Conservation (phyloP, 2,113 vertebrate species). For the Pteropus alecto region DNA sequence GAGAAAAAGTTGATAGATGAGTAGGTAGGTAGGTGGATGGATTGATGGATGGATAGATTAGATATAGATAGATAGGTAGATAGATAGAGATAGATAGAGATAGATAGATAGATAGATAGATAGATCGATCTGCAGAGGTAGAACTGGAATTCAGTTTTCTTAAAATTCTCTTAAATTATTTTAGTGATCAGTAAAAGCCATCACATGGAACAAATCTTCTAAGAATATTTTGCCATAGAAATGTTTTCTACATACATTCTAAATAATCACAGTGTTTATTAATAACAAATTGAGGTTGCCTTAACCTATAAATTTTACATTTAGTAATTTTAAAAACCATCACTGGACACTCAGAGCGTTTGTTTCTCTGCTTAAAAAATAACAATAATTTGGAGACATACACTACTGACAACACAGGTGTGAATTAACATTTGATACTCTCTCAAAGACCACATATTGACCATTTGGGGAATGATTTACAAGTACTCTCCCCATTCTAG, state of each 20-base stretch:
- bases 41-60: background rate
- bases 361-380: conserved; percentile 2
- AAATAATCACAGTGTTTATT: background rate
- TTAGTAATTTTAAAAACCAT: background rate
- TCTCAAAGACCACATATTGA: background rate
- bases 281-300: background rate
- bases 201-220: background rate
- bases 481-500: background rate
- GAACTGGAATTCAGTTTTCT: background rate
- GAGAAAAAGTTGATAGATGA: background rate
- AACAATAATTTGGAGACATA: background rate
- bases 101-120: background rate
- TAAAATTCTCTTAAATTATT: conserved; percentile 4
- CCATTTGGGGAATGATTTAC: background rate
- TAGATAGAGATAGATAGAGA: too few relatives aligned
- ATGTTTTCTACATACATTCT: background rate
- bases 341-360: background rate
- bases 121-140: background rate
- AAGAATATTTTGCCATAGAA: background rate
- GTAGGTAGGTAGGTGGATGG: background rate
- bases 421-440: background rate
- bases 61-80: background rate
- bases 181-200: background rate
- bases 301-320: background rate
- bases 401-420: background rate